Percentiles rank a stretch among this genome's conserved stretches.
phyloP scores from a whole-genome alignment of 2,888 invertebrate species.

The Tyria jacobaeae region DNA sequence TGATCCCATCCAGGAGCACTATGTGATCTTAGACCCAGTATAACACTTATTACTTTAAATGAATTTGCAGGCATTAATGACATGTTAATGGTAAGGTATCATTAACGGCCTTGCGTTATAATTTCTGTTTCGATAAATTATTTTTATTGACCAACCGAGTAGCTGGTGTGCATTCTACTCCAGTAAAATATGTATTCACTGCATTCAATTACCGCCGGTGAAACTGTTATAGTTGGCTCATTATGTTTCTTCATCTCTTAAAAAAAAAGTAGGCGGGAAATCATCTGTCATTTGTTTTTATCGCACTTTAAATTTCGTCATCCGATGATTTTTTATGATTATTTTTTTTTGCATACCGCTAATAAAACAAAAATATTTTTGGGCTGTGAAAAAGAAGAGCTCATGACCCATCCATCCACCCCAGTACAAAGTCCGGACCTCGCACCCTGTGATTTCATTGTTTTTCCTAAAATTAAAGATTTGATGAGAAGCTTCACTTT shows the following conservation, averaged over 20 bases:
- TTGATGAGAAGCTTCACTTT: too few relatives aligned
- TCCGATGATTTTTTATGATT: too few relatives aligned
- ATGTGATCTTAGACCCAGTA: not conserved
- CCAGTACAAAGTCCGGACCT: too few relatives aligned
- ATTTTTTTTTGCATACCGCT: too few relatives aligned
- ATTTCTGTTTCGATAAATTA: not conserved
- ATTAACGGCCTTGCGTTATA: not conserved
- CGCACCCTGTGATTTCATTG: too few relatives aligned
- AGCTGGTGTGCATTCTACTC: not conserved
- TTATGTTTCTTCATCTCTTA: not conserved
- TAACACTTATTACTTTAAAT: not conserved
- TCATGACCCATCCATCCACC: too few relatives aligned
- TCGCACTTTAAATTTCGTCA: too few relatives aligned
- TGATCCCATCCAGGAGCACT: conserved; percentile 11
- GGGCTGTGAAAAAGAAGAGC: too few relatives aligned
- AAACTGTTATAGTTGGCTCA: not conserved
- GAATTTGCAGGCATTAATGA: conserved; percentile 6
- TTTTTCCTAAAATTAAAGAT: too few relatives aligned
- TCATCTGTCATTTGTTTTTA: too few relatives aligned
- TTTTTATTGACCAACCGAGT: not conserved
- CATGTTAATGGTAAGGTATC: not conserved
- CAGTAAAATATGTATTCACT: conserved; percentile 5
- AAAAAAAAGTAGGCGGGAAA: too few relatives aligned
- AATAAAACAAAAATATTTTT: too few relatives aligned
- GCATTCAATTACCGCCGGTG: not conserved